Evolutionary conservation across 2,113 vertebrate genomes (phyloP).

Genomic region (Ammodytes dubius): DNA sequence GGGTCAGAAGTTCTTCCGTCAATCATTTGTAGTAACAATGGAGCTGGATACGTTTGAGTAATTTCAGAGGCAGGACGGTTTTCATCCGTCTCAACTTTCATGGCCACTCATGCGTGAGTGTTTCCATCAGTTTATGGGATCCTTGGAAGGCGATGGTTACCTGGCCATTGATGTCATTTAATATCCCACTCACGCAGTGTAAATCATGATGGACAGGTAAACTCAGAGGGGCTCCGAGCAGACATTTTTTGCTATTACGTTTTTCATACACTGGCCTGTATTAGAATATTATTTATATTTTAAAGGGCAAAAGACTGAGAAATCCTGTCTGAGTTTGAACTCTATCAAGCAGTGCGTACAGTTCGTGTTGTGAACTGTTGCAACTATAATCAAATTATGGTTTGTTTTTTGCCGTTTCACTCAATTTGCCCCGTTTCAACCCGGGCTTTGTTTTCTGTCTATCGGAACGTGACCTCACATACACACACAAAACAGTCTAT

Average conservation of each 20-base stretch:
- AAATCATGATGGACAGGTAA: conserved; percentile 33
- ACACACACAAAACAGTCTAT: neutral
- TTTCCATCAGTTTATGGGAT: conserved; percentile 36
- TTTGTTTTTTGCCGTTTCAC: conserved; percentile 15
- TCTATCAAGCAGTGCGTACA: conserved; percentile 18
- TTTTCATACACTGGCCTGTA: neutral
- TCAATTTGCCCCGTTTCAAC: neutral
- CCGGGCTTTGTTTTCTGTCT: conserved; percentile 12
- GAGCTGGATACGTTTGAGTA: neutral
- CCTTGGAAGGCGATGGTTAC: conserved; percentile 19
- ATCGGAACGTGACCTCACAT: conserved; percentile 17
- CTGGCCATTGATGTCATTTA: conserved; percentile 30
- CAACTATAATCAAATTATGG: conserved; percentile 1
- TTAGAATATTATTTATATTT: neutral
- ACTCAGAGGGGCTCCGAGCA: conserved; percentile 1
- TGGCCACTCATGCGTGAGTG: conserved; percentile 9
- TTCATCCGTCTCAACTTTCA: conserved; percentile 50
- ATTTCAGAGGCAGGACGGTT: conserved; percentile 34
- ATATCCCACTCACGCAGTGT: neutral
- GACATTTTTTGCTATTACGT: neutral
- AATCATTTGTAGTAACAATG: conserved; percentile 34
- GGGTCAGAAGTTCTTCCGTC: conserved; percentile 2
- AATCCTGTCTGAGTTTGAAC: neutral
- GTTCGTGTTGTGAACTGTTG: neutral
- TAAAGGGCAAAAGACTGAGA: neutral